Evolutionary conservation across 2,113 vertebrate genomes (phyloP).

Genomic region (Barbus barbus): DNA sequence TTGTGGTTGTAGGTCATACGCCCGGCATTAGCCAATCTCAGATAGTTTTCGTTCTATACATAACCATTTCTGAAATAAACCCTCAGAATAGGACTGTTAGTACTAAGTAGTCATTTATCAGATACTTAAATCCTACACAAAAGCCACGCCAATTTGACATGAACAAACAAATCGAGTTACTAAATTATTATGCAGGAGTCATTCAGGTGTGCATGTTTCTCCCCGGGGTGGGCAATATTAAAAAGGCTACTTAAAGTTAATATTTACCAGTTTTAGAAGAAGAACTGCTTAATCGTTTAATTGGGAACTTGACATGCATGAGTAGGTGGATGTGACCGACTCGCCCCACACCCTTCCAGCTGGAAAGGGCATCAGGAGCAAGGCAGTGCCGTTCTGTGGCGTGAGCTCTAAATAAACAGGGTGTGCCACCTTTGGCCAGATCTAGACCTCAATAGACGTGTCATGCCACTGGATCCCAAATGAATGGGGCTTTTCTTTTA

Average conservation of each 20-base stretch:
- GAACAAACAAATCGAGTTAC: neutral
- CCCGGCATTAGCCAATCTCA: neutral
- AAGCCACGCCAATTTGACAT: neutral
- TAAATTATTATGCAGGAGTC: neutral
- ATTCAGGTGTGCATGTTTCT: neutral
- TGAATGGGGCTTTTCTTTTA: slow-evolving; percentile 21
- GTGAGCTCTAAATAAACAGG: slow-evolving; percentile 53
- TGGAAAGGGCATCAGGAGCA: slow-evolving; percentile 9
- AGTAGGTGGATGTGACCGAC: neutral
- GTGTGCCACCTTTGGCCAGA: slow-evolving; percentile 39
- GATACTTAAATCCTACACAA: neutral
- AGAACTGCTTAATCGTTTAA: neutral
- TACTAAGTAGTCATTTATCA: neutral
- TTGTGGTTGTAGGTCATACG: slow-evolving; percentile 30
- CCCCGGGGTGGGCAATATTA: too few species aligned
- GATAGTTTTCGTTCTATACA: neutral
- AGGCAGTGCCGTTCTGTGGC: slow-evolving; percentile 17
- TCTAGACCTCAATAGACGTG: slow-evolving; percentile 41
- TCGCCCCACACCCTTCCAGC: slow-evolving; percentile 5
- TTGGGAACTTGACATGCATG: neutral
- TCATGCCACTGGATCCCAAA: slow-evolving; percentile 9
- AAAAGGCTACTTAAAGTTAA: neutral
- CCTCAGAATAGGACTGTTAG: neutral
- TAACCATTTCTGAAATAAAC: neutral
- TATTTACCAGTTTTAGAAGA: neutral